These are phyloP conservation scores for Hydrochoerus hydrochaeris DNA, from an alignment of 2,113 vertebrate genomes.

Conservation along the genomic window DNA sequence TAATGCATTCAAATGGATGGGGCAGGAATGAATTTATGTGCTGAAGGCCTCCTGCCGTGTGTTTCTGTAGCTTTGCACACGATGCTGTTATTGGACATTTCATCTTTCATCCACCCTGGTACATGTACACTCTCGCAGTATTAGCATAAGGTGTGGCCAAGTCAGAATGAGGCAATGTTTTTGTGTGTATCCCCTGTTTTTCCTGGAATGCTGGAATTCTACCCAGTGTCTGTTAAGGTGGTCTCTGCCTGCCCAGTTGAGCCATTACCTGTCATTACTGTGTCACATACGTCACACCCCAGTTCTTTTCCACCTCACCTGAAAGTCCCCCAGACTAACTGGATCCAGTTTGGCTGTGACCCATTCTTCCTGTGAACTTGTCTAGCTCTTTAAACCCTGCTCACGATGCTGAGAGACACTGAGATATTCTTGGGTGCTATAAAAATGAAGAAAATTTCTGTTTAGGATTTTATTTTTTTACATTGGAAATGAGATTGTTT, in stretches of 20 bases:
- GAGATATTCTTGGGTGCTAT: neutral
- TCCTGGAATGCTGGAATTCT: neutral
- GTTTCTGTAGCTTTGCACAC: neutral
- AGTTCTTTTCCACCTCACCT: neutral
- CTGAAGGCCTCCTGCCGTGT: neutral
- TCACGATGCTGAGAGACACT: neutral
- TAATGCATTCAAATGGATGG: neutral
- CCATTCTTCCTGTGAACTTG: neutral
- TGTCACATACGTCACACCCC: neutral
- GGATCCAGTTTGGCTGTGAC: neutral
- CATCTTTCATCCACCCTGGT: neutral
- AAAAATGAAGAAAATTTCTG: neutral
- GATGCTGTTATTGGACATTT: neutral
- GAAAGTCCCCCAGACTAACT: neutral
- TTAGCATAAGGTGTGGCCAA: neutral
- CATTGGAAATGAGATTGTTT: constrained; percentile 51
- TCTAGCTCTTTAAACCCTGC: neutral
- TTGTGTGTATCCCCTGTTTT: neutral
- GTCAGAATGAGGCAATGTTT: neutral
- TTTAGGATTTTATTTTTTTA: constrained; percentile 55
- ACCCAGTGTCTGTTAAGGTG: too few relatives aligned
- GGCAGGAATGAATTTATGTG: neutral
- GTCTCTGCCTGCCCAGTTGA: neutral
- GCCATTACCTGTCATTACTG: neutral
- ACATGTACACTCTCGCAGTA: neutral